Conservation (phyloP, 2,888 invertebrate species). For the Drosophila limbata region DNA sequence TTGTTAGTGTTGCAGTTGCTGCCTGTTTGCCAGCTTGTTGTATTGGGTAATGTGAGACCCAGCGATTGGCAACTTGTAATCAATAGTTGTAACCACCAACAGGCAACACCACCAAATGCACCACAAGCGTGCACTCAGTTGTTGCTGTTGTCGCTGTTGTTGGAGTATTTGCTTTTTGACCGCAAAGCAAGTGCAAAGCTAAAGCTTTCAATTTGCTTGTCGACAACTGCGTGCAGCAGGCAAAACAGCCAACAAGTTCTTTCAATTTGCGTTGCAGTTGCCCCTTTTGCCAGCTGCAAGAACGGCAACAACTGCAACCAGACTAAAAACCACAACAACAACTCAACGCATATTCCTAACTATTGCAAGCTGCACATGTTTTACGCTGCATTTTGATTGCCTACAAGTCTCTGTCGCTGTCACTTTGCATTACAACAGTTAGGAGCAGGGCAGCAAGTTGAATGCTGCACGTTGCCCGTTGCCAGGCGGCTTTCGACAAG, state of each 20-base stretch:
- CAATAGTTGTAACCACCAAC: conserved; percentile 80
- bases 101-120: conserved; percentile 66
- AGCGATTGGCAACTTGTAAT: conserved; percentile 75
- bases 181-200: conserved; percentile 81
- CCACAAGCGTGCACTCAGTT: conserved; percentile 49
- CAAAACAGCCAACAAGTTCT: conserved; percentile 75
- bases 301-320: conserved; percentile 25
- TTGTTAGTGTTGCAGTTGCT: conserved; percentile 27
- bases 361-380: conserved; percentile 73
- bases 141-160: conserved; percentile 30
- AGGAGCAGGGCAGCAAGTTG: conserved; percentile 34
- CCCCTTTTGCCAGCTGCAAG: conserved; percentile 52
- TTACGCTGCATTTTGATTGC: conserved; percentile 77
- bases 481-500: conserved; percentile 25
- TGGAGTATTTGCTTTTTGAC: conserved; percentile 67
- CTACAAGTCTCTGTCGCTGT: conserved; percentile 74
- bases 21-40: conserved; percentile 42
- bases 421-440: conserved; percentile 76
- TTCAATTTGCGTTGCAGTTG: conserved; percentile 71
- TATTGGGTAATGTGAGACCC: conserved; percentile 75
- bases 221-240: conserved; percentile 63
- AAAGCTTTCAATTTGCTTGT: conserved; percentile 79
- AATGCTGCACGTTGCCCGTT: conserved; percentile 4
- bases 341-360: conserved; percentile 52
- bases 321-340: conserved; percentile 10